Base-by-base conservation (phyloP, 2,888 invertebrate genomes). In the Oeneis ivallda region DNA sequence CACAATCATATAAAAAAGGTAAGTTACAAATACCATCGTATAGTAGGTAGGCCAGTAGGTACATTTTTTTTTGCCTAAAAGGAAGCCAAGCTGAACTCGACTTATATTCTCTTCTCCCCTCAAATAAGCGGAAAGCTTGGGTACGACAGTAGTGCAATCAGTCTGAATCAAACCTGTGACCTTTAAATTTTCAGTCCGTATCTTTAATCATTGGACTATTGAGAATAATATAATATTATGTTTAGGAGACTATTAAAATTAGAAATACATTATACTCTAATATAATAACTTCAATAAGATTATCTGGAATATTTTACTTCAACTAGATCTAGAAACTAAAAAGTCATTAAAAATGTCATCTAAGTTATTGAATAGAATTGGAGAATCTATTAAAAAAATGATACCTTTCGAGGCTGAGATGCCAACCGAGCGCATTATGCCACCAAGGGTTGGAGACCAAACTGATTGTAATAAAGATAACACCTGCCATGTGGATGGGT, bases 401-500 rank as follows among this genome's bases (percentile, higher is more conserved):
- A 76, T 92, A 13, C 92, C 92, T 10, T 82, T 87, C 73, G 81
- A 83, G 70, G 89, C 84, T 53, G 86, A 89, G 74, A 80, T 92
- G 82, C 70, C 81, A 26, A 78, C 87, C 0, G 92, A 92, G 76
- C 83, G 70, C 9, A 91, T 89, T 70, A 74, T 75, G 47, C 88
- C 90, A 49, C 92, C 92, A 13, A 79, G 72, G 17, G 78, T 85
- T 41, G 92, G 92, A 7, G 84, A 87, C 60, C 92, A 92, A 80
- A 83, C 93, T 10, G 93, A 94, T 75, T 93, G 93, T 72, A 88
- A 89, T 69, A 81, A 86, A 26, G 74, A 79, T 2, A 92, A 93
- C 62, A 94, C 94, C 2, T 84, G 92, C 13, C 94, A 95, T 80
- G 90, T 96, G 0, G 96, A 96, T 85, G 94, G 93, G 50, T 96